Evolutionary conservation across 2,888 invertebrate species (phyloP), one percentile per base, ranked within the genome.

Genomic region (Empis livida): DNA sequence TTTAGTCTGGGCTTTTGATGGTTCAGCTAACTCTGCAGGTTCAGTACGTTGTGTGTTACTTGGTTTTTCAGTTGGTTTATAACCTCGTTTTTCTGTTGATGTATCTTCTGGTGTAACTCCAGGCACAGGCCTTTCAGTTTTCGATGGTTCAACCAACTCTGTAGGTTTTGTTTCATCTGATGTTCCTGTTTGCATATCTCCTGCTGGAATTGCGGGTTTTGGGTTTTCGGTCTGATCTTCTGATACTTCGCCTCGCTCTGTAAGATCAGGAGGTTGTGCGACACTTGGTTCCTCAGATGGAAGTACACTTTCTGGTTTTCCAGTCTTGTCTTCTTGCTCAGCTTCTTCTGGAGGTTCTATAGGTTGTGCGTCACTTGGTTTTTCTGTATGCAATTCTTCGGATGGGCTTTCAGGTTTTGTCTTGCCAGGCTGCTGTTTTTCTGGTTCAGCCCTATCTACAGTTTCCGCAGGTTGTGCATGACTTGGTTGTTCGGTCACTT

Each of bases 161-260:
- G 20, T 27, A 27, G 23, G 23, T 27, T 27, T 5, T 20, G 6
- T 6, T 27, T 27, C 23, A 27, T 2, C 9, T 27, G 23, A 9
- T 27, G 5, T 27, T 6, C 2, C 17, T 41, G 23, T 27, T 10
- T 35, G 20, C 13, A 10, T 20, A 23, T n/a, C 14, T 4, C 9
- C 23, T 9, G 23, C 2, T 27, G 23, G 2, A 27, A 27, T 5
- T 9, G 5, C 23, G 20, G 49, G 44, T 17, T 53, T 49, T 10
- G 49, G 10, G 8, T 44, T 16, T 42, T 45, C 48, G 4, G 51
- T 55, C 47, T 56, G 53, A 51, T 59, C 57, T 13, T 51, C 52
- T 15, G 55, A 46, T 10, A 54, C 35, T 45, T 57, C 42, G 11
- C n/a, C 44, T 46, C 39, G 10, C 15, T 16, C n/a, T n/a, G 39